A percentile compares a stretch with the other conserved stretches of the same genome.
phyloP scores from a whole-genome alignment of 2,797 vertebrate genomes.

The Molossus molossus region DNA sequence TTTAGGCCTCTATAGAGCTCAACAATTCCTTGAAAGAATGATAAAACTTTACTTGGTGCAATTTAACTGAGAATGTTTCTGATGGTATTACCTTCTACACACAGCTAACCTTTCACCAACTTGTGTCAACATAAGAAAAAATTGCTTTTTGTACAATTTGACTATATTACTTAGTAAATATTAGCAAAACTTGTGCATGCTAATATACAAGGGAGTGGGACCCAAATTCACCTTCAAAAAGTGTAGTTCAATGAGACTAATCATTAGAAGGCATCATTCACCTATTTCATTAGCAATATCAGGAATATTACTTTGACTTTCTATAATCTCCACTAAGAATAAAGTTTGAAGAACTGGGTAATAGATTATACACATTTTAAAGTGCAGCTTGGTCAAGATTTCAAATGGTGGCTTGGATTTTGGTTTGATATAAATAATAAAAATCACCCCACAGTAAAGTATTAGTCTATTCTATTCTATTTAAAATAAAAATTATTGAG shows the following conservation, averaged over 20 bases:
- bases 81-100: not conserved
- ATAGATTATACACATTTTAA: constrained; percentile 22
- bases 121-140: constrained; percentile 31
- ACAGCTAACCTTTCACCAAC: constrained; percentile 23
- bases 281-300: not conserved
- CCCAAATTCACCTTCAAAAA: not conserved
- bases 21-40: constrained; percentile 21
- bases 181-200: not conserved
- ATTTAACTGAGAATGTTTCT: constrained; percentile 52
- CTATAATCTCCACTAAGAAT: not conserved
- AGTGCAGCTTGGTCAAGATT: not conserved
- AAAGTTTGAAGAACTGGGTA: not conserved
- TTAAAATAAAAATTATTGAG: constrained; percentile 49
- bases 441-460: constrained; percentile 15
- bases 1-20: not conserved
- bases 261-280: not conserved
- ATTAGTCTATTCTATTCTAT: not conserved
- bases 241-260: not conserved
- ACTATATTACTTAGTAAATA: not conserved
- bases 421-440: constrained; percentile 58
- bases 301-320: constrained; percentile 34
- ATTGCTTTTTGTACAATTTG: constrained; percentile 23
- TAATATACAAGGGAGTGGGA: not conserved
- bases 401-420: not conserved
- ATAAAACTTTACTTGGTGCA: not conserved